Evolutionary conservation across 2,797 vertebrate species (phyloP), one percentile per base, ranked within the genome.

Genomic region (Rallus crepitans): DNA sequence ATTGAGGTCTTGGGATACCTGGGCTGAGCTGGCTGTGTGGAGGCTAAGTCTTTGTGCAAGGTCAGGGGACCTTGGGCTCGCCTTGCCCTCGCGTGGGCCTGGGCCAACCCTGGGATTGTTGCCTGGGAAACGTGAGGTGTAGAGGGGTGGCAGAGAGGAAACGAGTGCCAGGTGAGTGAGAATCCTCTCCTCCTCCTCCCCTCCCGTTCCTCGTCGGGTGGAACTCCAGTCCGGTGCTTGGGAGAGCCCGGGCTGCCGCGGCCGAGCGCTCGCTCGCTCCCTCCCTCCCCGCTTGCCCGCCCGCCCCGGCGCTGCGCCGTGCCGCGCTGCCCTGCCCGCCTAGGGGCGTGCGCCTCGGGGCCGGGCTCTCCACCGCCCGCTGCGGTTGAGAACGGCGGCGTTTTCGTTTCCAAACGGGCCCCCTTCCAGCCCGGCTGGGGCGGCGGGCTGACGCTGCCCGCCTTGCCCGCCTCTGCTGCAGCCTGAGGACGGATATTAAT

Each of bases 331-430:
- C 53, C 82, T 83, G 78, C 78, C 87, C 92, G 92, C 92, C 87
- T 83, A 57, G 83, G 88, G 79, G 78, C 78, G 78, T 82, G 90
- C 84, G 84, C 90, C 60, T 55, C 13, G 55, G 66, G 82, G 55
- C 61, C 78, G 61, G 77, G 23, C 81, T 61, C 80, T 53, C 39
- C 64, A 30, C 61, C 85, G 31, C 65, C 81, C 65, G 59, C 93
- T 18, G 68, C 89, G 31, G 20, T 21, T 25, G 69, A 47, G 52
- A 35, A 47, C 73, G 30, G 53, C 56, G 73, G 37, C 68, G 40
- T 90, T 94, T 91, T 89, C 93, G 71, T 96, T 93, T 94, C 60
- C 70, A 69, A 61, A 78, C 68, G 21, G 83, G 82, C 85, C 80
- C 33, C 79, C 77, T 79, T 53, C 53, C 27, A 56, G 40, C 61